Evolutionary conservation across 2,113 vertebrate genomes (phyloP), one percentile per base, ranked within the genome.

Genomic region (Pipra filicauda): DNA sequence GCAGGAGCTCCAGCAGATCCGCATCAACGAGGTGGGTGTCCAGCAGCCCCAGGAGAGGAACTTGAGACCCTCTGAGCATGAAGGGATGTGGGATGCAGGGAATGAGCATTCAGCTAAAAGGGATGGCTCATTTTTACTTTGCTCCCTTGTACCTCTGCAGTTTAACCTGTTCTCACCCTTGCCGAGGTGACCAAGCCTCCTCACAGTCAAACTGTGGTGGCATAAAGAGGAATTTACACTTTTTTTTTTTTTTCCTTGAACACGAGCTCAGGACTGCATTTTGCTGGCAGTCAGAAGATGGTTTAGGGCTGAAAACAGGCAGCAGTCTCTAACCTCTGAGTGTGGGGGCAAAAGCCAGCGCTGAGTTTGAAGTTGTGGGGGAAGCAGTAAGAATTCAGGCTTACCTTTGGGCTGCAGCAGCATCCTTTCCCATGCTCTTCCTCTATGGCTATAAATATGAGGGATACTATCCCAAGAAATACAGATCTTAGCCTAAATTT

Each of bases 1-100:
- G 93, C 98, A 98, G 97, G 99, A 99, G 93, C 97, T 99, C 15
- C 99, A 99, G 97, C 98, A 98, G 97, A 99, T 99, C 86, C 99
- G 98, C 94, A 98, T 99, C 96, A 99, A 99, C 3, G 99, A 99
- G 99, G 99, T 99, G 83, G 65, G 96, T 74, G 69, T 55, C 65
- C 2, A 0, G 2, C 1, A 2, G 55, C 28, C 28, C 2, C 0
- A 6, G 35, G 15, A 66, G n/a, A 28, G 43, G 44, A 88, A 18
- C 39, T 26, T 0, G 10, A 57, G 35, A 12, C 51, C 57, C 58
- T 49, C 5, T 3, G 48, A 15, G 69, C 8, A 11, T 3, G 0
- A 5, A n/a, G 30, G 30, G 37, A 4, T 62, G 58, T 5, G 15
- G 35, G 66, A 15, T 59, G 62, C 54, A 33, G 30, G 48, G 30